phyloP scores from a whole-genome alignment of 2,888 invertebrate species.

The Sceliomorpha sp. region DNA sequence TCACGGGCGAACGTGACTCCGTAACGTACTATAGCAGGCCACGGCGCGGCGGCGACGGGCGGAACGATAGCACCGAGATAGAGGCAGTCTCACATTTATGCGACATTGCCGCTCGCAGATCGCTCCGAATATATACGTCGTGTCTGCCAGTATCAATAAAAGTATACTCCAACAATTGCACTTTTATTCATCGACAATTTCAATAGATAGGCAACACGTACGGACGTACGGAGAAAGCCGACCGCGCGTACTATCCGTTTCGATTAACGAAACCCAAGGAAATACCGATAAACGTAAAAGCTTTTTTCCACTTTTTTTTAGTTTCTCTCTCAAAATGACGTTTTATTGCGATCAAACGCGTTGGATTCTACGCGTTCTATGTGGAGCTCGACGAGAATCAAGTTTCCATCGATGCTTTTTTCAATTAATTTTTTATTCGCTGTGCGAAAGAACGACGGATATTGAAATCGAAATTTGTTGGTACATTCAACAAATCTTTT shows the following conservation, averaged over 20 bases:
- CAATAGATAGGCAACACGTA: too few relatives aligned
- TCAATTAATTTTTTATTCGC: too few relatives aligned
- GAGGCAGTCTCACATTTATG: conserved; percentile 44
- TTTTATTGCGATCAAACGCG: too few relatives aligned
- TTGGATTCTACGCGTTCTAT: too few relatives aligned
- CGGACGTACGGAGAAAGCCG: too few relatives aligned
- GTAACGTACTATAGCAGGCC: conserved; percentile 44
- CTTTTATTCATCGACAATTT: conserved; percentile 7
- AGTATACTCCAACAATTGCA: conserved; percentile 17
- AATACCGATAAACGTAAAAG: background rate
- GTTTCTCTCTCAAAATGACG: too few relatives aligned
- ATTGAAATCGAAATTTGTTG: too few relatives aligned
- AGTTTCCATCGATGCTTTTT: too few relatives aligned
- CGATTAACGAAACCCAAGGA: background rate
- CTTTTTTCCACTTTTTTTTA: background rate
- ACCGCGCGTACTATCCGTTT: too few relatives aligned
- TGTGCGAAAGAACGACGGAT: too few relatives aligned
- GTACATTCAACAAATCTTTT: too few relatives aligned
- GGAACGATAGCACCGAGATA: conserved; percentile 42
- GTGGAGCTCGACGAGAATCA: too few relatives aligned
- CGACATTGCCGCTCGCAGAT: conserved; percentile 21
- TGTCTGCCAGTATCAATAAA: conserved; percentile 28
- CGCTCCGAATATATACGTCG: conserved; percentile 36
- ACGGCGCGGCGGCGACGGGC: conserved; percentile 7
- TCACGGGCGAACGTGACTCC: conserved; percentile 51